Evolutionary conservation across 37 sponge, comb jelly and placozoan species (phyloP).

Genomic region (Bolinopsis microptera): DNA sequence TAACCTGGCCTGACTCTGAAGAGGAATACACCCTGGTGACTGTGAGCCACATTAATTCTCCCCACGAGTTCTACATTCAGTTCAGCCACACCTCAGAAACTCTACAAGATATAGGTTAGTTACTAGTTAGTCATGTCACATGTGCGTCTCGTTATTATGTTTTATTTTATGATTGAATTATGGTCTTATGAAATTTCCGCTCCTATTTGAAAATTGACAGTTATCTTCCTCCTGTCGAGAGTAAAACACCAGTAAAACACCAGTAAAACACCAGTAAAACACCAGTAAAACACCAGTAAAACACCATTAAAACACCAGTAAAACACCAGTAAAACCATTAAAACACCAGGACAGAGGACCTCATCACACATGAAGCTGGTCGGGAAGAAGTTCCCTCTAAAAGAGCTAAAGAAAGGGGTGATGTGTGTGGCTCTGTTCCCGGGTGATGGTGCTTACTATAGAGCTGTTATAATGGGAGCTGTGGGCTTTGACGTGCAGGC

Average conservation of each 20-base stretch:
- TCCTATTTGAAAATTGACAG: too few species aligned
- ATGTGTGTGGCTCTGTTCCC: slow-evolving; percentile 55
- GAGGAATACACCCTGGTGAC: not conserved
- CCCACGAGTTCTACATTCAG: not conserved
- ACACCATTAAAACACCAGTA: too few species aligned
- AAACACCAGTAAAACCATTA: too few species aligned
- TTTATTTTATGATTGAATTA: too few species aligned
- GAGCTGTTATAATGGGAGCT: not conserved
- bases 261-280: too few species aligned
- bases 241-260: too few species aligned
- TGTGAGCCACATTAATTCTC: not conserved
- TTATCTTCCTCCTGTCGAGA: too few species aligned
- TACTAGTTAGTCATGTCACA: not conserved
- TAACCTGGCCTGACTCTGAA: not conserved
- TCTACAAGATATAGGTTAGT: not conserved
- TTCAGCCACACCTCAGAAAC: not conserved
- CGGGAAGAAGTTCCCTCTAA: slow-evolving; percentile 5
- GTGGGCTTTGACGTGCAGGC: not conserved
- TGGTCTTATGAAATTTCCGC: too few species aligned
- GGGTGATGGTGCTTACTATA: not conserved
- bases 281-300: too few species aligned
- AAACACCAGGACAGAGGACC: not conserved
- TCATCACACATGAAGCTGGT: not conserved
- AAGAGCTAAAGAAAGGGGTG: not conserved
- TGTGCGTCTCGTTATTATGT: too few species aligned